These are phyloP conservation scores for Pseudoatta argentina DNA, from an alignment of 1,140 invertebrate genomes.

Conservation along the genomic window DNA sequence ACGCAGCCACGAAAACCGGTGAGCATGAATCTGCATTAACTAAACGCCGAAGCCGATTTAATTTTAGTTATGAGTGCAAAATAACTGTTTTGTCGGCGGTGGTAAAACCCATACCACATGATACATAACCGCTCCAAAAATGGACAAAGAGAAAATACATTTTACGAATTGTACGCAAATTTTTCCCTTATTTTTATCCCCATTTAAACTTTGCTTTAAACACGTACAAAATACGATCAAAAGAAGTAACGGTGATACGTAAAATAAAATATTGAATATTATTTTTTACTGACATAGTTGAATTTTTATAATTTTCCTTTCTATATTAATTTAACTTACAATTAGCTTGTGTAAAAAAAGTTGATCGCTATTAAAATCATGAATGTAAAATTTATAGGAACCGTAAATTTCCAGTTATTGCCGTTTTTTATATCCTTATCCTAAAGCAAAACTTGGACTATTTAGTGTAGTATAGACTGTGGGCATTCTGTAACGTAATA, in stretches of 20 bases:
- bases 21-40: slow-evolving; percentile 60
- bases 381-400: not conserved
- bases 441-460: not conserved
- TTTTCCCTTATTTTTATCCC: slow-evolving; percentile 2
- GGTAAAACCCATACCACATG: not conserved
- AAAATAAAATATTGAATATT: not conserved
- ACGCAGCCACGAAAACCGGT: slow-evolving; percentile 40
- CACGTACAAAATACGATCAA: not conserved
- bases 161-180: not conserved
- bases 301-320: not conserved
- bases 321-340: slow-evolving; percentile 5
- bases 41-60: slow-evolving; percentile 60
- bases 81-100: slow-evolving; percentile 39
- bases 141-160: not conserved
- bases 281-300: not conserved
- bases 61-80: slow-evolving; percentile 57
- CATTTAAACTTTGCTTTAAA: not conserved
- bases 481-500: not conserved
- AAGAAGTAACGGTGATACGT: not conserved
- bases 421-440: not conserved
- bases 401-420: not conserved
- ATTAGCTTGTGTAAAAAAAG: not conserved
- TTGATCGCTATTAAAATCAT: not conserved
- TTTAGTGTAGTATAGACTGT: slow-evolving; percentile 1
- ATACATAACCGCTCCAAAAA: not conserved